Conservation (phyloP, 2,113 vertebrate species). For the Callipepla squamata region DNA sequence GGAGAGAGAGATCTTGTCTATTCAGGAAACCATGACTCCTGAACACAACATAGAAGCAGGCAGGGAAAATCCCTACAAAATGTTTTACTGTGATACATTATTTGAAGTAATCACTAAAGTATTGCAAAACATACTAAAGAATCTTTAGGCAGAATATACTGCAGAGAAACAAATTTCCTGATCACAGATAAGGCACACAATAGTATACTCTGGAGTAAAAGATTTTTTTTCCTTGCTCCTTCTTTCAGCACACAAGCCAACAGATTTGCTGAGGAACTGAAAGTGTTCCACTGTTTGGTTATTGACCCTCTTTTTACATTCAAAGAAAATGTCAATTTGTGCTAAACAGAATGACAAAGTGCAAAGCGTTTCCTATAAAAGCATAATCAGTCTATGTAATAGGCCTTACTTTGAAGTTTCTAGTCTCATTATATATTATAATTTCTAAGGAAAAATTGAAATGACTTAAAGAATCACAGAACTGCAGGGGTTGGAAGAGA, state of each 20-base stretch:
- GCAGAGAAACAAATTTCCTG: not conserved
- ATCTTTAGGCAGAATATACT: not conserved
- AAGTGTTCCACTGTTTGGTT: not conserved
- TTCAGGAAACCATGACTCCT: not conserved
- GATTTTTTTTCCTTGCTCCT: not conserved
- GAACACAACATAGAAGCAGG: not conserved
- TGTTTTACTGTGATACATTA: not conserved
- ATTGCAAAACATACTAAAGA: not conserved
- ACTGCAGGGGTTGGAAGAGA: too few species aligned
- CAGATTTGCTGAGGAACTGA: not conserved
- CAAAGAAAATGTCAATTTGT: not conserved
- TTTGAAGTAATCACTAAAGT: not conserved
- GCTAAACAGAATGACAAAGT: not conserved
- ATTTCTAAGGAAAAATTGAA: not conserved
- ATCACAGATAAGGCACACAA: not conserved
- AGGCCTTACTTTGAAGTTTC: not conserved
- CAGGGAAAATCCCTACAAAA: not conserved
- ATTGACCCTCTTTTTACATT: not conserved
- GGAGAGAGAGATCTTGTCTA: not conserved
- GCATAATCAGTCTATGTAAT: not conserved
- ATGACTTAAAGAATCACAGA: not conserved
- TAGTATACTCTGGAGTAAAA: not conserved
- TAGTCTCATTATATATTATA: not conserved
- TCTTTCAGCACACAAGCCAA: not conserved
- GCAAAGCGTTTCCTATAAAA: not conserved